These are phyloP conservation scores for Zalophus californianus DNA, from an alignment of 2,797 vertebrate genomes.

Conservation along the genomic window DNA sequence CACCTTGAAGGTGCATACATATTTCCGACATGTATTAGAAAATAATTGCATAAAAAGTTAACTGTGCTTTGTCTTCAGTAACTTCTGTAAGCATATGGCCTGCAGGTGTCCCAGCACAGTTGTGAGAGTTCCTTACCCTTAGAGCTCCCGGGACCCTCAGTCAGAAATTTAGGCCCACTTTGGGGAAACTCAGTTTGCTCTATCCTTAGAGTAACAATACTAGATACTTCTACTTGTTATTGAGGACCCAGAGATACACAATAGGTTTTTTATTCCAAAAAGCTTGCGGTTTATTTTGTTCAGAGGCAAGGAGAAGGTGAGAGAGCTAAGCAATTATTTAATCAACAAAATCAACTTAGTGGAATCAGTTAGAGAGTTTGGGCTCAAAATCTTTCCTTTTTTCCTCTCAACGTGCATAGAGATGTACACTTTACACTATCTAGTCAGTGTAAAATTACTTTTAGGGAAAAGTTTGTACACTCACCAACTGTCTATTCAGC, in stretches of 20 bases:
- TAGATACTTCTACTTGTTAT: slow-evolving; percentile 1
- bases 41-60: slow-evolving; percentile 61
- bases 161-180: slow-evolving; percentile 47
- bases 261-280: slow-evolving; percentile 54
- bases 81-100: neutral
- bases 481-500: neutral
- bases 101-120: neutral
- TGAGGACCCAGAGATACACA: neutral
- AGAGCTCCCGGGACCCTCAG: neutral
- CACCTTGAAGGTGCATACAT: neutral
- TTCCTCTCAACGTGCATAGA: neutral
- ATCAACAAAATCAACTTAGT: slow-evolving; percentile 49
- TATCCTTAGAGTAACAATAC: neutral
- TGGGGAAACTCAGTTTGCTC: neutral
- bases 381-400: slow-evolving; percentile 17
- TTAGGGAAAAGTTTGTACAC: neutral
- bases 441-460: slow-evolving; percentile 35
- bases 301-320: neutral
- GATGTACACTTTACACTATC: neutral
- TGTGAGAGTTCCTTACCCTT: neutral
- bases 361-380: slow-evolving; percentile 27
- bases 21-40: slow-evolving; percentile 64
- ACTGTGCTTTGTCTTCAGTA: slow-evolving; percentile 1
- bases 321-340: slow-evolving; percentile 34
- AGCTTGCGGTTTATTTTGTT: slow-evolving; percentile 22